Percentiles rank a stretch among this genome's conserved stretches.
phyloP scores from a whole-genome alignment of 1,140 invertebrate genomes.

The Leptinotarsa lineolata region DNA sequence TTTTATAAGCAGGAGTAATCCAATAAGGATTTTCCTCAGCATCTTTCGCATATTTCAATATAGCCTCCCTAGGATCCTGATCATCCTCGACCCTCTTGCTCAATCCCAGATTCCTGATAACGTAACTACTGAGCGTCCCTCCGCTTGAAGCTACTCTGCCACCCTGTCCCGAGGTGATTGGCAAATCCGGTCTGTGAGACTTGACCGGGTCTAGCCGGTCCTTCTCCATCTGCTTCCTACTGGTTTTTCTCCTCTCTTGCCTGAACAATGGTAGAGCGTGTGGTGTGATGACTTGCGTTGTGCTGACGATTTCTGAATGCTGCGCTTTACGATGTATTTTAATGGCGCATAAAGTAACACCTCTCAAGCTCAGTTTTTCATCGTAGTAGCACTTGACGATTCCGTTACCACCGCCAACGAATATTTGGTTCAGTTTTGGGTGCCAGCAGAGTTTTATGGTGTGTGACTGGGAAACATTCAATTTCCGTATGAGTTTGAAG shows the following conservation, averaged over 20 bases:
- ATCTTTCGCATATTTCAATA: constrained; percentile 95
- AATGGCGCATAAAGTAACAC: constrained; percentile 87
- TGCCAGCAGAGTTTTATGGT: constrained; percentile 94
- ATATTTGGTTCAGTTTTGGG: constrained; percentile 95
- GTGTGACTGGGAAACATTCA: constrained; percentile 78
- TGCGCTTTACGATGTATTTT: constrained; percentile 81
- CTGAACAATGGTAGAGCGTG: constrained; percentile 95
- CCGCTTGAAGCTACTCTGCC: constrained; percentile 95
- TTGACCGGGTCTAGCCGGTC: constrained; percentile 90
- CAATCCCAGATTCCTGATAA: constrained; percentile 92
- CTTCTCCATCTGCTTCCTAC: constrained; percentile 90
- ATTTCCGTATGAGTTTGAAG: constrained; percentile 74
- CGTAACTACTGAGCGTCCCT: constrained; percentile 95
- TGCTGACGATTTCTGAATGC: constrained; percentile 83
- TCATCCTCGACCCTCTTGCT: constrained; percentile 94
- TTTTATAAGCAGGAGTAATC: constrained; percentile 89
- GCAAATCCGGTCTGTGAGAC: constrained; percentile 91
- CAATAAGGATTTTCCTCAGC: constrained; percentile 97
- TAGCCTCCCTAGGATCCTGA: constrained; percentile 94
- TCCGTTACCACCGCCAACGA: constrained; percentile 91
- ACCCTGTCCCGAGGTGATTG: constrained; percentile 90
- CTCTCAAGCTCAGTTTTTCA: constrained; percentile 80
- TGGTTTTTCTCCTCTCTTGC: constrained; percentile 87
- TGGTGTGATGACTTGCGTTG: constrained; percentile 95
- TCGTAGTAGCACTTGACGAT: constrained; percentile 91